Conservation (phyloP, 2,888 invertebrate species). For the Mylabris sibirica region DNA sequence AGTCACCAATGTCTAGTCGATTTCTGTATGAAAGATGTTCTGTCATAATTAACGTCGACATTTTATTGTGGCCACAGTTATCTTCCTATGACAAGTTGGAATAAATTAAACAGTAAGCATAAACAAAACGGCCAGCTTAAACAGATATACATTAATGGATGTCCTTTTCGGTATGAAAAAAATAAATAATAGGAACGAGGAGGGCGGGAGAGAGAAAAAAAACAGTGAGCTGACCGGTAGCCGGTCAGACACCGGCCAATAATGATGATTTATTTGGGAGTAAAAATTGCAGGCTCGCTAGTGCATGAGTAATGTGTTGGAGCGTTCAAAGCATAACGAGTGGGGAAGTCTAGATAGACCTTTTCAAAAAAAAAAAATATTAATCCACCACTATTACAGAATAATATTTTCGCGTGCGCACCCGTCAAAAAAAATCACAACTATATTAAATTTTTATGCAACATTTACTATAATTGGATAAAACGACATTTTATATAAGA, state of each 20-base stretch:
- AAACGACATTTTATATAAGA: background rate
- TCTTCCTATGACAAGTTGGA: conserved; percentile 49
- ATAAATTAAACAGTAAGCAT: conserved; percentile 56
- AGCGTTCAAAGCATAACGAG: conserved; percentile 60
- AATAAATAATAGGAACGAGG: conserved; percentile 35
- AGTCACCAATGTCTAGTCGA: conserved; percentile 1
- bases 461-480: conserved; percentile 53
- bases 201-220: background rate
- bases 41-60: conserved; percentile 31
- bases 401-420: conserved; percentile 8
- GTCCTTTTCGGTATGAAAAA: conserved; percentile 45
- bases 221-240: conserved; percentile 34
- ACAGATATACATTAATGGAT: conserved; percentile 52
- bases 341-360: conserved; percentile 39
- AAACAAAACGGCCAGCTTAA: conserved; percentile 57
- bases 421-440: conserved; percentile 50
- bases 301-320: conserved; percentile 66
- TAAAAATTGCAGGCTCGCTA: conserved; percentile 66
- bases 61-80: conserved; percentile 37
- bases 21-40: conserved; percentile 23
- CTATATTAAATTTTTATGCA: conserved; percentile 60
- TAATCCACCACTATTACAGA: conserved; percentile 40
- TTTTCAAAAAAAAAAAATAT: conserved; percentile 56
- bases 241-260: conserved; percentile 61
- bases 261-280: conserved; percentile 68